Base-by-base conservation (phyloP, 2,113 vertebrate genomes). In the Patagioenas fasciata region DNA sequence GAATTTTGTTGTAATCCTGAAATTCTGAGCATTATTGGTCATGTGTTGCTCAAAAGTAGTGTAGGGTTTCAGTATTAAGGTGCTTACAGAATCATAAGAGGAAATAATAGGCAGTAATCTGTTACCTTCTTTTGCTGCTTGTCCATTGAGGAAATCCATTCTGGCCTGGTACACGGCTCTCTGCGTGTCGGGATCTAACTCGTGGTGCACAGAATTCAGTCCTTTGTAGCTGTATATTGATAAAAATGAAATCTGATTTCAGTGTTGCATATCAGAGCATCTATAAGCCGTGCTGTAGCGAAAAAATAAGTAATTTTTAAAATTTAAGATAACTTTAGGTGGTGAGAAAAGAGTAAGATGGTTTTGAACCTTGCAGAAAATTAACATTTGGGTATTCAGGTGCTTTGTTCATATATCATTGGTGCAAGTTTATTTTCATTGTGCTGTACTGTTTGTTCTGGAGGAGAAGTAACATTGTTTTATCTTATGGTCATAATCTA, bases 81-180 rank as follows among this genome's bases (percentile, higher is more conserved):
- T 6, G 8, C 31, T 56, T 44, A 48, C 23, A 40, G 60, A 10
- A 29, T 44, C 18, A 8, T 25, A 50, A 47, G 31, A 44, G 64
- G 44, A 42, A 57, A 25, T 34, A 32, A 36, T 10, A 8, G 17
- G 10, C n/a, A 21, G 15, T 34, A 31, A 26, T 24, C 12, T 25
- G 29, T 73, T 57, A 97, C 96, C 96, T 97, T 93, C 84, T 56
- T 87, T 91, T 36, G 42, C 32, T 44, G 72, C 40, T 64, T 97
- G 89, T 8, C 61, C 6, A 13, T 67, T 72, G 53, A 97, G 83
- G 47, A 85, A 97, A 42, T 77, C 57, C 44, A 80, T 31, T 47
- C 92, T 91, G 56, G 75, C 64, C 23, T 62, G 28, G 54, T 67
- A 75, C 23, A 97, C 24, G 15, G 85, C 62, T 70, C 60, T 50